A percentile compares a stretch with the other conserved stretches of the same genome.
These are phyloP conservation scores for Aricia agestis DNA, from an alignment of 1,140 invertebrate species.

Conservation along the genomic window DNA sequence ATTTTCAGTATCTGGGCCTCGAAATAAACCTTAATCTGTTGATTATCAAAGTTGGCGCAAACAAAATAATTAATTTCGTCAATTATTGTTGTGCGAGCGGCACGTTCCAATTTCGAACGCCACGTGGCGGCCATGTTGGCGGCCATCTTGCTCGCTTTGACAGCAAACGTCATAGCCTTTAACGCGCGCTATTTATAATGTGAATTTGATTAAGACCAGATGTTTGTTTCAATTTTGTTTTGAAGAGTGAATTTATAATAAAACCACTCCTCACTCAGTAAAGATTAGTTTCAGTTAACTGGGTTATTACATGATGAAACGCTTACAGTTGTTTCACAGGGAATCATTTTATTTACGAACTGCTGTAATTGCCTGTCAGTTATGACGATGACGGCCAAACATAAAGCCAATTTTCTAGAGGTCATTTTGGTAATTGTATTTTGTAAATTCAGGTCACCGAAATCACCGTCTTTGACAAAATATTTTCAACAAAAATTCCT, in stretches of 20 bases:
- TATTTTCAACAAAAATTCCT: too few relatives aligned
- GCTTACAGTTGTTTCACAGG: neutral
- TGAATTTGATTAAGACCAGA: constrained; percentile 26
- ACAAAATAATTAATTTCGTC: constrained; percentile 28
- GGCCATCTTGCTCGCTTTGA: constrained; percentile 29
- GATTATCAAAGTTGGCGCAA: constrained; percentile 21
- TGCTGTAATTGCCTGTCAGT: neutral
- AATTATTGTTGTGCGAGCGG: constrained; percentile 29
- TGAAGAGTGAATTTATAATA: constrained; percentile 8
- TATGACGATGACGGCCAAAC: neutral
- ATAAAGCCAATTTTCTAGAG: neutral
- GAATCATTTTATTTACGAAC: neutral
- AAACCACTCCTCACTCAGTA: neutral
- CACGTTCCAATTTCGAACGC: constrained; percentile 30
- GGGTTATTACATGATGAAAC: neutral
- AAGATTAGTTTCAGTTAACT: neutral
- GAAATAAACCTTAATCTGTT: neutral
- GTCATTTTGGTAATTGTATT: neutral
- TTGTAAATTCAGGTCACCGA: neutral
- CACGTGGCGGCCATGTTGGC: constrained; percentile 39
- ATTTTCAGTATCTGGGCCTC: neutral
- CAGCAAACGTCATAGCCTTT: constrained; percentile 30
- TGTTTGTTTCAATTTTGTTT: constrained; percentile 10
- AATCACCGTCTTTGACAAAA: too few relatives aligned
- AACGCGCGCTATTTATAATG: constrained; percentile 26